Conservation (phyloP, 1,140 invertebrate species). For the Apis mellifera region Amel_HAv3.1 CM009935.2:9301001-9301500, state of each 20-base stretch:
- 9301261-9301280: conserved; percentile 5
- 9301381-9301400: too few relatives aligned
- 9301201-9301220: conserved; percentile 51
- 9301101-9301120: conserved; percentile 8
- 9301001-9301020: too few relatives aligned
- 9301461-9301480: too few relatives aligned
- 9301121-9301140: conserved; percentile 33
- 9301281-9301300: not conserved
- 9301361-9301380: too few relatives aligned
- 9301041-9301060: not conserved
- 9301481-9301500: too few relatives aligned
- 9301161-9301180: not conserved
- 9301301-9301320: conserved; percentile 3
- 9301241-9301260: conserved; percentile 24
- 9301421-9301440: too few relatives aligned
- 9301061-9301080: not conserved
- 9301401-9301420: too few relatives aligned
- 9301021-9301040: too few relatives aligned
- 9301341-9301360: not conserved
- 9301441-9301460: too few relatives aligned
- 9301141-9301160: not conserved
- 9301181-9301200: conserved; percentile 1
- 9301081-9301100: not conserved
- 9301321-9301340: not conserved
- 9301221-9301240: conserved; percentile 45